Conservation (phyloP, 2,797 vertebrate species). For the Hyperoplus lanceolatus region DNA sequence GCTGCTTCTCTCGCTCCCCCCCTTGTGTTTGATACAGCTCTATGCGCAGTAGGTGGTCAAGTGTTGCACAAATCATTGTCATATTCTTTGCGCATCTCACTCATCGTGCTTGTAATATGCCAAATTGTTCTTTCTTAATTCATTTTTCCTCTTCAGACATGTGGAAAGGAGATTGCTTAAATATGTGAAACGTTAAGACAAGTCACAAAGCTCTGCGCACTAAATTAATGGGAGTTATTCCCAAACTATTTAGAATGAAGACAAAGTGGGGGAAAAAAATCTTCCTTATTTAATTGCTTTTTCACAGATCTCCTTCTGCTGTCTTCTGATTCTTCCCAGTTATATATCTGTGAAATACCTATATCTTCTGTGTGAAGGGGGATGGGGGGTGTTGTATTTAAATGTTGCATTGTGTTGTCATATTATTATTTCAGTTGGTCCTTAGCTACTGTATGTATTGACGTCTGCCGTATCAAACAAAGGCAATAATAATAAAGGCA, state of each 20-base stretch:
- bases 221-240: slow-evolving; percentile 30
- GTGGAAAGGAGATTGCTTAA: slow-evolving; percentile 44
- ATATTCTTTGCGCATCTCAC: slow-evolving; percentile 40
- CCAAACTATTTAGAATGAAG: slow-evolving; percentile 31
- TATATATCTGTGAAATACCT: slow-evolving; percentile 48
- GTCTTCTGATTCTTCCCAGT: slow-evolving; percentile 28
- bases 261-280: slow-evolving; percentile 5
- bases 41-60: slow-evolving; percentile 50
- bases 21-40: slow-evolving; percentile 37
- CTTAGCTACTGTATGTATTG: background rate
- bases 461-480: slow-evolving; percentile 12
- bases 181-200: slow-evolving; percentile 39
- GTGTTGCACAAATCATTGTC: slow-evolving; percentile 50
- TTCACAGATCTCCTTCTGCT: slow-evolving; percentile 41
- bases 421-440: slow-evolving; percentile 1
- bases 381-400: background rate
- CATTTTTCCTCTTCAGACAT: slow-evolving; percentile 46
- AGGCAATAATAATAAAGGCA: background rate
- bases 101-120: slow-evolving; percentile 41
- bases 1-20: slow-evolving; percentile 39
- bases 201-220: slow-evolving; percentile 9
- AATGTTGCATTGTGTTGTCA: slow-evolving; percentile 39
- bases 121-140: slow-evolving; percentile 49
- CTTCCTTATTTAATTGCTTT: slow-evolving; percentile 6
- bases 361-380: slow-evolving; percentile 61